phyloP scores from a whole-genome alignment of 2,113 vertebrate genomes.

The Epinephelus moara region DNA sequence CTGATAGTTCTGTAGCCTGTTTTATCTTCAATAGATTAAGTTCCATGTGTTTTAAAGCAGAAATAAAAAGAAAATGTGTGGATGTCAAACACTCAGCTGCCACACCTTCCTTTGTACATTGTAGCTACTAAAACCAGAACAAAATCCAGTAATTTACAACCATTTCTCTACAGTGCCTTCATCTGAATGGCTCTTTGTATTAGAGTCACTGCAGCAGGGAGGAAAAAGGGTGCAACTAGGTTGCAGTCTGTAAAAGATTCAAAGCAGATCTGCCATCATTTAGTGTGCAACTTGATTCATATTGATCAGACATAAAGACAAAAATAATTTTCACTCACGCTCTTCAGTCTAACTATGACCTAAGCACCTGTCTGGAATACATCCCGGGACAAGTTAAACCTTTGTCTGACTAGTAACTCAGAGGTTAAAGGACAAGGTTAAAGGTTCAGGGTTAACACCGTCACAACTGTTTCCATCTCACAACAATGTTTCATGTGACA shows the following conservation, averaged over 20 bases:
- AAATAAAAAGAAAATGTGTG: conserved; percentile 44
- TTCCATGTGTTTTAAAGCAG: conserved; percentile 10
- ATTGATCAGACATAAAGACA: conserved; percentile 3
- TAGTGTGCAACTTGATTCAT: not conserved
- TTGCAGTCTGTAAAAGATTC: conserved; percentile 13
- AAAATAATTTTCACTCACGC: not conserved
- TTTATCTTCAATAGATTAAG: not conserved
- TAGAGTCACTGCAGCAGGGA: conserved; percentile 26
- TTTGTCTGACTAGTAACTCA: not conserved
- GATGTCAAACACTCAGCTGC: conserved; percentile 22
- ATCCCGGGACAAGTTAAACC: not conserved
- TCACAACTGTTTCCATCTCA: not conserved
- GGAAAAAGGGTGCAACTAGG: conserved; percentile 21
- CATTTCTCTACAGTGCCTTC: conserved; percentile 4
- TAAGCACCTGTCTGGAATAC: not conserved
- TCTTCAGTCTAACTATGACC: not conserved
- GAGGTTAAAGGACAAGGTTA: not conserved
- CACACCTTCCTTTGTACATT: conserved; percentile 58
- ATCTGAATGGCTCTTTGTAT: conserved; percentile 43
- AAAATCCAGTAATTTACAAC: conserved; percentile 16
- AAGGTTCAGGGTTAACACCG: not conserved
- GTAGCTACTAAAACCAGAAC: conserved; percentile 35
- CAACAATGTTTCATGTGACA: conserved; percentile 8
- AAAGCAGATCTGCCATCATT: conserved; percentile 1
- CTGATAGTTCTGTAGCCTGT: conserved; percentile 4